Base-by-base conservation (phyloP, 2,888 invertebrate genomes). In the Tachina lurida region DNA sequence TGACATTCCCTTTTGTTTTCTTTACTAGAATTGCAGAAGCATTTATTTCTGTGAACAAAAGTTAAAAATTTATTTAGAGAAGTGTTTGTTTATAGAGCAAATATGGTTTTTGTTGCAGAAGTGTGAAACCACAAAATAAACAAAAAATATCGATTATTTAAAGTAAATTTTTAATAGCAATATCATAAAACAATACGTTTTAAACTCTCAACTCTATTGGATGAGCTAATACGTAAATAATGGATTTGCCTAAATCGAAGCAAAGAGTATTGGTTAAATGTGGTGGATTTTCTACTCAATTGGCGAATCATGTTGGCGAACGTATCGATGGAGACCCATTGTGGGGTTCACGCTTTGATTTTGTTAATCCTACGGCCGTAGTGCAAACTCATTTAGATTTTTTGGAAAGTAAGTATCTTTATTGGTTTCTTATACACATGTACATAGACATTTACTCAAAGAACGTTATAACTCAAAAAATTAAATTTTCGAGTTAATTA, bases 341-440 rank as follows among this genome's bases (percentile, higher is more conserved):
- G 63, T 98, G 98, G 98, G 97, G 97, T 88, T 96, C 97, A 1
- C 94, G 96, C 74, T 96, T 97, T 89, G 94, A 98, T 82, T 94
- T 95, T 76, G 96, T 96, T 1, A 94, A 97, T 91, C 96, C 96
- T 3, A 94, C 96, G 10, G 96, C 96, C 43, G 95, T 98, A 63
- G 94, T 96, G 78, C 94, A 95, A 88, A 96, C 96, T 0, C 98
- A 98, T 92, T 93, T 96, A 89, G 97, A 96, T 90, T 97, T 96
- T 91, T 92, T 97, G 68, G 94, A 95, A 93, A 95, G 96, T 96
- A 87, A 89, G 89, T 89, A 67, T 1, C 12, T n/a, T 10, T 31
- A 15, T 58, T 49, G 49, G 9, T 31, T 10, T 41, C 13, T 12
- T 22, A 10, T 54, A 56, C 19, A 43, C 10, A 43, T 56, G 15